Base-by-base conservation (phyloP, 2,888 invertebrate species). In the Epiperipatus broadwayi region DNA sequence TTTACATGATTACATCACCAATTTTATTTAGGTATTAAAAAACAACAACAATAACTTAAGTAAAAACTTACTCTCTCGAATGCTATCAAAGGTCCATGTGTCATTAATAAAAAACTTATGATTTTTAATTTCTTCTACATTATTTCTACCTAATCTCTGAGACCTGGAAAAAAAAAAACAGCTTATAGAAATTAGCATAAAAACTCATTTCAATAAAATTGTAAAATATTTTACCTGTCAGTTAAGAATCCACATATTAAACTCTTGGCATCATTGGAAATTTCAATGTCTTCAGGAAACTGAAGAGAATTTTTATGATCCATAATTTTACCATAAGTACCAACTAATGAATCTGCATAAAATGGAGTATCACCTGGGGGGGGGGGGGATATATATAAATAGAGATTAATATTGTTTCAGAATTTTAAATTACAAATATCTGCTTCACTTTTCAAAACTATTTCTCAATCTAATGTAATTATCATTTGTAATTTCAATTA, bases 281-380 rank as follows among this genome's bases (percentile, higher is more conserved):
- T 83, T 60, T 85, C 81, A 43, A 85, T 73, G 59, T 95, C 95
- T 43, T 64, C 61, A 21, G 95, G 95, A 63, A 97, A 97, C 47
- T 75, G 75, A 40, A 99, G 67, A 16, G 91, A 84, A 55, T 85
- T 91, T 58, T 85, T 78, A 59, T 95, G 91, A 61, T 95, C 89
- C 93, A 97, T 95, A 50, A 97, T 97, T 65, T 93, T 93, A 44
- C 89, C 85, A 59, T 97, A 97, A 2, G 95, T 97, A 40, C 89
- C 89, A 30, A 95, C 84, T 51, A 99, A 71, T 45, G 93, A 91
- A 58, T 97, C 97, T 3, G 95, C 95, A 63, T 87, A 95, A 64
- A 97, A 97, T 1, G 97, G 97, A 8, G 97, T 91, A 60, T 99
- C 97, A 5, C 68, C 67, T 61, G 46, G 27, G n/a, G n/a, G n/a